Evolutionary conservation across 2,888 invertebrate genomes (phyloP).

Genomic region (Corbicula japonica): DNA sequence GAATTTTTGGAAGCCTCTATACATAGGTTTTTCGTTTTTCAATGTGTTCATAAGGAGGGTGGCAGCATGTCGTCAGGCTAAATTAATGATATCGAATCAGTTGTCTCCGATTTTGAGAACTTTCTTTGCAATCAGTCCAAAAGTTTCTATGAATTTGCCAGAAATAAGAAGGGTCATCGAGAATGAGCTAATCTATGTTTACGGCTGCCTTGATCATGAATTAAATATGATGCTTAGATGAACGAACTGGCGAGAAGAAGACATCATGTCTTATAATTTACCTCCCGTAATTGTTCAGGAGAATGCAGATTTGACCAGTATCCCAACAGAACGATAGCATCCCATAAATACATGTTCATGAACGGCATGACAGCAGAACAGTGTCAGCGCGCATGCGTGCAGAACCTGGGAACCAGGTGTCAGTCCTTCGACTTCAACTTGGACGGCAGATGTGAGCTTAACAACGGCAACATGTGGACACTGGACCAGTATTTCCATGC

Average conservation of each 20-base stretch:
- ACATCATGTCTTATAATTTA: not conserved
- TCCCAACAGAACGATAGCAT: conserved; percentile 39
- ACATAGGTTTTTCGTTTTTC: too few species aligned
- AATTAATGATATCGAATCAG: too few species aligned
- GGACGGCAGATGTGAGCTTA: conserved; percentile 56
- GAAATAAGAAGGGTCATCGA: not conserved
- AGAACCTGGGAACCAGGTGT: conserved; percentile 32
- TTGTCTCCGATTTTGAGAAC: not conserved
- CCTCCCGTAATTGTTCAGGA: conserved; percentile 21
- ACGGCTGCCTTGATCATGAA: not conserved
- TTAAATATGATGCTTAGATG: not conserved
- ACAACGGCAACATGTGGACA: conserved; percentile 60
- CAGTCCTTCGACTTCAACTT: conserved; percentile 54
- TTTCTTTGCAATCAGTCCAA: not conserved
- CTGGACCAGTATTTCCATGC: conserved; percentile 26
- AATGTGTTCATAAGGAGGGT: too few species aligned
- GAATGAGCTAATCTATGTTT: not conserved
- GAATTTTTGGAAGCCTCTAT: too few species aligned
- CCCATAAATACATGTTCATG: conserved; percentile 58
- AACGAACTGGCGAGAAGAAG: not conserved
- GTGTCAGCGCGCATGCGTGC: conserved; percentile 43
- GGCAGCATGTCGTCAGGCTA: too few species aligned
- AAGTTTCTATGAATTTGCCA: not conserved
- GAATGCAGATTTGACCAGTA: conserved; percentile 45
- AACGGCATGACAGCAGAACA: conserved; percentile 42